Base-by-base conservation (phyloP, 2,888 invertebrate species). In the Phyllotreta cruciferae region DNA sequence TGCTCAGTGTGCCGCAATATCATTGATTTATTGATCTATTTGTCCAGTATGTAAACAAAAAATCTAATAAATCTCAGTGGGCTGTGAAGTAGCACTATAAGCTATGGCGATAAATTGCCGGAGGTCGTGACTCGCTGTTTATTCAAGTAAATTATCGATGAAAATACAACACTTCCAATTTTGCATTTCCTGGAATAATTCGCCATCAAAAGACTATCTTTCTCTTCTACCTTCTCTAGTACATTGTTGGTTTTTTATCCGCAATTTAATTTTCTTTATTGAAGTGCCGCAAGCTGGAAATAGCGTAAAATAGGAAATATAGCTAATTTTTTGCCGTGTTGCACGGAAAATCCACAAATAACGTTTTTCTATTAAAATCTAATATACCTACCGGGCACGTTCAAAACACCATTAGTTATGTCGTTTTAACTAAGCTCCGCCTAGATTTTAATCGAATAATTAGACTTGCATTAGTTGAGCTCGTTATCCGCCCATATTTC, bases 71-170 rank as follows among this genome's bases (percentile, higher is more conserved):
- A 62, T 62, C 42, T 37, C 36, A 44, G 41, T 50, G 55, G 41
- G 42, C 56, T 50, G 42, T 54, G 37, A 54, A 53, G 47, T 41
- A 58, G 47, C 54, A 52, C 58, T 37, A 52, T 34, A 56, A 54
- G 10, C 37, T 37, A 11, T 10, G 36, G 34, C 53, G 56, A 64
- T 61, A 53, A 65, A 67, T 66, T 44, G 57, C 41, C 56, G 38
- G 55, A 60, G 65, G 67, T 68, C 65, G 60, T 66, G 62, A 68
- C 67, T 63, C 50, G 49, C 50, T 63, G 63, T 66, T 68, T 68
- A 56, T 62, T 67, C 53, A 57, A 52, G 61, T 39, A 54, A 52
- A 57, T 63, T 57, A 54, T 39, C 38, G 44, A 24, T 44, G 44
- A 54, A 60, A 39, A 53, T 60, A 60, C 39, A 54, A 54, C 60